These are phyloP conservation scores for Heptranchias perlo DNA, from an alignment of 2,113 vertebrate genomes.

Conservation along the genomic window DNA sequence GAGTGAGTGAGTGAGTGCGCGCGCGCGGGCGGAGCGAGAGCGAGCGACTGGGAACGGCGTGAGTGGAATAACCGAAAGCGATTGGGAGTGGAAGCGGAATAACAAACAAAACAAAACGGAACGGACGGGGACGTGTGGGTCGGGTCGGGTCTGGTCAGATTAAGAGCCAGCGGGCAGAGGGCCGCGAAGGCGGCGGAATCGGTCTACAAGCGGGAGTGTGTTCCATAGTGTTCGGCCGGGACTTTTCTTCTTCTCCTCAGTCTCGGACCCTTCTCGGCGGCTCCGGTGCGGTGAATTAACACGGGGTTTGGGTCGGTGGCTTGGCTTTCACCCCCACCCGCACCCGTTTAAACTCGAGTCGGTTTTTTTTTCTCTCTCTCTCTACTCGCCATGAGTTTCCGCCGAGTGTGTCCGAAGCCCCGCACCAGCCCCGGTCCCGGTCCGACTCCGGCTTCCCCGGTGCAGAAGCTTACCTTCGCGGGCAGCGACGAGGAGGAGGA, in stretches of 20 bases:
- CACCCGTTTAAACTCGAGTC: not conserved
- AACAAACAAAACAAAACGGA: not conserved
- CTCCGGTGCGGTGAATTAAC: not conserved
- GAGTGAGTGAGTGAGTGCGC: fast-evolving
- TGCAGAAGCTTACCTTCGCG: conserved; percentile 76
- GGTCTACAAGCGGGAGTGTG: conserved; percentile 24
- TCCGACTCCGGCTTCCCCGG: conserved; percentile 38
- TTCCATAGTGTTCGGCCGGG: conserved; percentile 44
- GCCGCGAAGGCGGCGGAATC: not conserved
- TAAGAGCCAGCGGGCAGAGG: too few species aligned
- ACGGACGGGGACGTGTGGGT: not conserved
- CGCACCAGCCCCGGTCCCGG: not conserved
- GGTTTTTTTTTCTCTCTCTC: too few species aligned
- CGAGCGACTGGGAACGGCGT: not conserved
- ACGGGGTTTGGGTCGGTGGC: not conserved
- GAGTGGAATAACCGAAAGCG: not conserved
- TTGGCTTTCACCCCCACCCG: not conserved
- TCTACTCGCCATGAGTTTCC: conserved; percentile 50
- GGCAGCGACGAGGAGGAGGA: conserved; percentile 73
- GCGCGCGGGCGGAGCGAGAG: not conserved
- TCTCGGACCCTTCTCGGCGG: not conserved
- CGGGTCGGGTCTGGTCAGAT: too few species aligned
- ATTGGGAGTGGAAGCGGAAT: not conserved
- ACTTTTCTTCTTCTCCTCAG: conserved; percentile 44
- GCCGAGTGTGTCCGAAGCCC: conserved; percentile 44